These are phyloP conservation scores for Drosophila seclusa DNA, from an alignment of 2,888 invertebrate species.

Conservation along the genomic window DNA sequence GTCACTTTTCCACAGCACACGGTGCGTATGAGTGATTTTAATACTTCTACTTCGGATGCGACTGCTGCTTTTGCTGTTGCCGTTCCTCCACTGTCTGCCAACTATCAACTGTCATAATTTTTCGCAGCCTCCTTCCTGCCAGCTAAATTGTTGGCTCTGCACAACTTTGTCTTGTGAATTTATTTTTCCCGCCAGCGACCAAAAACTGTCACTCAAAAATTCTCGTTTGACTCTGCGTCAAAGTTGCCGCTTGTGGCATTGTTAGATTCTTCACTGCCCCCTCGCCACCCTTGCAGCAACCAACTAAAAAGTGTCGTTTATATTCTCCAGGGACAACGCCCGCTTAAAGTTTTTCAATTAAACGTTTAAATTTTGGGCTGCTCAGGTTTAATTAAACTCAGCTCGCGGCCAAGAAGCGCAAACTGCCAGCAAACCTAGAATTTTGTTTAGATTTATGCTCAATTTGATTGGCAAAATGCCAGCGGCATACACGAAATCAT, in stretches of 20 bases:
- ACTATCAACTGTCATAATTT: constrained; percentile 65
- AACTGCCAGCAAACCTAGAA: constrained; percentile 42
- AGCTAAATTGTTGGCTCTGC: constrained; percentile 42
- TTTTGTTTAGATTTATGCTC: constrained; percentile 75
- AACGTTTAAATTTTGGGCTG: constrained; percentile 66
- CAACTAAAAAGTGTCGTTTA: constrained; percentile 58
- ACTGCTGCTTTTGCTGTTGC: constrained; percentile 6
- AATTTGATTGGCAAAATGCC: constrained; percentile 74
- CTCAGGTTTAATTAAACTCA: constrained; percentile 67
- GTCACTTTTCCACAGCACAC: constrained; percentile 26
- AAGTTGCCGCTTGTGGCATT: constrained; percentile 62
- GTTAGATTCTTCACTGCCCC: constrained; percentile 21
- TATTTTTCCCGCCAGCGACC: constrained; percentile 39
- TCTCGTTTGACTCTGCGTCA: constrained; percentile 65
- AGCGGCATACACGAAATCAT: constrained; percentile 52
- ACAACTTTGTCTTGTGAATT: constrained; percentile 42
- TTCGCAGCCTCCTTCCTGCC: constrained; percentile 26
- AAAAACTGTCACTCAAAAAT: constrained; percentile 65
- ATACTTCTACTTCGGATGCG: constrained; percentile 22
- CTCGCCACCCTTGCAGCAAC: neutral
- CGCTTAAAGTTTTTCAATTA: constrained; percentile 76
- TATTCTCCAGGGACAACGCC: constrained; percentile 50
- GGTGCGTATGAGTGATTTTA: constrained; percentile 67
- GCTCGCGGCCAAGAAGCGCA: constrained; percentile 29
- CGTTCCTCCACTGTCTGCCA: constrained; percentile 32